phyloP scores from a whole-genome alignment of 2,113 vertebrate genomes.

The Colaptes auratus region DNA sequence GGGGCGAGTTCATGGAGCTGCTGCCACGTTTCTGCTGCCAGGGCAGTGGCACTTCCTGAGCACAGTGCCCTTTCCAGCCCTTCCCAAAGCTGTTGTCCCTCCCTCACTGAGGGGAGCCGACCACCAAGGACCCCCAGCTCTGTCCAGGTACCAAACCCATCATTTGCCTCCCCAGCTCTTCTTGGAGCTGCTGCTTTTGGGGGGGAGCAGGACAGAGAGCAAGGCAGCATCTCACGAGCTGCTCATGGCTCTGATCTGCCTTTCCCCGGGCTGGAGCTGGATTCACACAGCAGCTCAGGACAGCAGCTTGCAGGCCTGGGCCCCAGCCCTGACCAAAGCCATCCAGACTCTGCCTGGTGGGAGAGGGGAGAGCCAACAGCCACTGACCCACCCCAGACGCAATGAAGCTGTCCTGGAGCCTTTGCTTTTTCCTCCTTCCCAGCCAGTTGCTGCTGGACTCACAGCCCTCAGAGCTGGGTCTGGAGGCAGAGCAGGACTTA shows the following conservation, averaged over 20 bases:
- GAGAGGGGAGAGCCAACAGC: neutral
- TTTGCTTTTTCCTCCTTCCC: neutral
- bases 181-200: neutral
- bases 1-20: neutral
- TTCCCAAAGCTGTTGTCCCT: rapidly evolving
- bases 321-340: neutral
- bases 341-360: neutral
- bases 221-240: neutral
- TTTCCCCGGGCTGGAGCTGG: neutral
- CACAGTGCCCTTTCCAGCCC: neutral
- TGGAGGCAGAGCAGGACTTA: neutral
- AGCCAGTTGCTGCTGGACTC: neutral
- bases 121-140: neutral
- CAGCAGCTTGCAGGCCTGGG: neutral
- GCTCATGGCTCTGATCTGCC: neutral
- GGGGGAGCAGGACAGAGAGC: neutral
- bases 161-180: neutral
- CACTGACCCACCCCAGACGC: rapidly evolving
- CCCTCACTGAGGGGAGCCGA: rapidly evolving
- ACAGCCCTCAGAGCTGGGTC: neutral
- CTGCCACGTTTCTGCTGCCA: neutral
- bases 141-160: neutral
- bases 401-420: neutral
- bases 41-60: neutral
- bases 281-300: neutral